Base-by-base conservation (phyloP, 2,888 invertebrate species). In the Ctenicera cuprea region DNA sequence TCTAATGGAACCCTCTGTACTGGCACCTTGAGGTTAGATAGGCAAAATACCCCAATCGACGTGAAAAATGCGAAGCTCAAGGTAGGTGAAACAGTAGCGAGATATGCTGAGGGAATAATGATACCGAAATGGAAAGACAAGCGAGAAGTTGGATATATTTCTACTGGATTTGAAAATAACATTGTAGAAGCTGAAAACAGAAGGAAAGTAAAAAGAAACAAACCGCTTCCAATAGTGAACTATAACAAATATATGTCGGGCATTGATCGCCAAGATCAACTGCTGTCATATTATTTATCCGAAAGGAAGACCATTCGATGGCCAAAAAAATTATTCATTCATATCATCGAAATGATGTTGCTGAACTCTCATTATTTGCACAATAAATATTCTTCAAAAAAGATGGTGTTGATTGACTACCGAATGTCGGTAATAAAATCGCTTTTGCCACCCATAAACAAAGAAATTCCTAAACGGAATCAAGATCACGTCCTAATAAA, bases 61-160 rank as follows among this genome's bases (percentile, higher is more conserved):
- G 69, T 81, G 3, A 48, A 65, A 16, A 68, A 63, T 14, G 71
- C 38, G 73, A 80, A 76, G 41, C 70, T 74, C 64, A 75, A 75
- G 76, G 66, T 38, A n/a, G 38, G 38, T 8, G n/a, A 38, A 12
- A 38, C 38, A n/a, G 7, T 38, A 5, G 38, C 38, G 3, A 38
- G 61, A 45, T 73, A 67, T 64, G 37, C 62, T 14, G 45, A 66
- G 12, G 73, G 61, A 0, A 26, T 75, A 9, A 48, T 52, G 38
- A 64, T 80, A 9, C 57, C 59, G 11, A 80, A 80, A 67, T 80
- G 78, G 79, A 76, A 69, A 38, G 76, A 76, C 52, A 71, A 76
- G 16, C 12, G 76, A 18, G 77, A 80, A 63, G 73, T 78, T 20
- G 41, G 68, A 14, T 75, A 73, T 26, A 78, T 79, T 38, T 78